These are phyloP conservation scores for Dermolepida albohirtum DNA, from an alignment of 2,888 invertebrate genomes.

Conservation along the genomic window DNA sequence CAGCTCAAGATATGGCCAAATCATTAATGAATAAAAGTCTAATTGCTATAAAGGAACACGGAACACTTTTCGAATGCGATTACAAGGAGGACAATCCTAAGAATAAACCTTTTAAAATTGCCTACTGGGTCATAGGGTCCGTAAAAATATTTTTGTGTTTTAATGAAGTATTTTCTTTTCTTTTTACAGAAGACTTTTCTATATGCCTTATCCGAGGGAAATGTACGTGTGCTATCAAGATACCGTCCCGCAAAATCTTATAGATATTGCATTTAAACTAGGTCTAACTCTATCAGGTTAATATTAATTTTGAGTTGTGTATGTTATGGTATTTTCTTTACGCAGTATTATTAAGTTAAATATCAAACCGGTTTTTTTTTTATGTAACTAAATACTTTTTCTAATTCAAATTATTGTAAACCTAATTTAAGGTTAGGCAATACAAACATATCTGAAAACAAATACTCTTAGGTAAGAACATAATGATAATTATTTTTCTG, in stretches of 20 bases:
- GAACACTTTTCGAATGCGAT: constrained; percentile 78
- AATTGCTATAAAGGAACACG: constrained; percentile 86
- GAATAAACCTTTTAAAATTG: constrained; percentile 66
- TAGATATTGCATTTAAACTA: constrained; percentile 88
- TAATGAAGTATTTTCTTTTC: not conserved
- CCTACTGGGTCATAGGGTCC: constrained; percentile 87
- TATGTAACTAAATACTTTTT: too few relatives aligned
- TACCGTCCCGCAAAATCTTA: constrained; percentile 86
- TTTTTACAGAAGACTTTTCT: constrained; percentile 72
- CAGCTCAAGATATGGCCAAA: constrained; percentile 64
- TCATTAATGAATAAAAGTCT: constrained; percentile 77
- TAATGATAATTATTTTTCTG: too few relatives aligned
- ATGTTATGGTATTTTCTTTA: too few relatives aligned
- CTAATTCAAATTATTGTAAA: too few relatives aligned
- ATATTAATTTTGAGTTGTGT: not conserved
- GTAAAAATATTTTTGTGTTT: constrained; percentile 45
- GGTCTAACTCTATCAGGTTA: constrained; percentile 55
- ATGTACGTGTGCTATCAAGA: constrained; percentile 90
- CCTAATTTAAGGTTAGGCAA: too few relatives aligned
- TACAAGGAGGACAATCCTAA: constrained; percentile 62
- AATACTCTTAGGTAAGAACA: too few relatives aligned
- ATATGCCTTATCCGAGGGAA: constrained; percentile 81
- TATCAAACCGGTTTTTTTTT: too few relatives aligned
- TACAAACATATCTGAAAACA: too few relatives aligned
- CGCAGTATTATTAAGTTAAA: too few relatives aligned